Conservation (phyloP, 2,888 invertebrate genomes). For the Tridacna crocea region DNA sequence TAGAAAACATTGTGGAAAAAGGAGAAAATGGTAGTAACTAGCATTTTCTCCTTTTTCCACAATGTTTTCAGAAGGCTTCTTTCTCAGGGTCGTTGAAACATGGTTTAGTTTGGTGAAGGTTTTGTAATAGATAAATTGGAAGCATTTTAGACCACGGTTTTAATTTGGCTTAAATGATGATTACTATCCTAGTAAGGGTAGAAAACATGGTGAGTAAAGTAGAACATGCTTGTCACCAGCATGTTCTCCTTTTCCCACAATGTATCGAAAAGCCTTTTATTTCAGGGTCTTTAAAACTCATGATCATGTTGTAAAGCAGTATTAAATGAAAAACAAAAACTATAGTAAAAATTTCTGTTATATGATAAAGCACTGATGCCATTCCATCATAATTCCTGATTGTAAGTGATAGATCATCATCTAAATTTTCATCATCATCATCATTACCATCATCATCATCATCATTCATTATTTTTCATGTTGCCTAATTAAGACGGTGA, state of each 20-base stretch:
- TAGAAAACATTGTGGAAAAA: background rate
- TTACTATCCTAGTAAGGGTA: background rate
- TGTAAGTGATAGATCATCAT: no score
- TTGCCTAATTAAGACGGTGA: constrained; percentile 15
- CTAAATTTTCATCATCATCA: constrained; percentile 8
- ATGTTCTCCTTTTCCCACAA: background rate
- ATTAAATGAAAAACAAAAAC: background rate
- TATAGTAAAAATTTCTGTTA: background rate
- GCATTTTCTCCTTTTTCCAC: background rate
- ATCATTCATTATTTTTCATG: constrained; percentile 24
- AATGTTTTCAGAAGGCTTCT: no score
- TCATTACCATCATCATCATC: constrained; percentile 21
- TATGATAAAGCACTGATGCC: no score
- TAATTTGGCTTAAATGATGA: no score
- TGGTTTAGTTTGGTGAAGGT: no score
- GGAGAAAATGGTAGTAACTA: background rate
- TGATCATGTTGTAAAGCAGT: background rate
- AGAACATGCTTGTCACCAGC: background rate
- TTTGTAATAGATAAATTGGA: no score
- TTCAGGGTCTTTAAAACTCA: background rate
- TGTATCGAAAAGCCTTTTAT: background rate
- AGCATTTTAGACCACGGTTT: no score
- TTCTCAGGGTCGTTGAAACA: no score
- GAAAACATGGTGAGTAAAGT: background rate
- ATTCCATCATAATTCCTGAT: no score